A percentile compares a stretch with the other conserved stretches of the same genome.
Evolutionary conservation across 2,797 vertebrate species (phyloP).

Genomic region (Protonibea diacanthus): DNA sequence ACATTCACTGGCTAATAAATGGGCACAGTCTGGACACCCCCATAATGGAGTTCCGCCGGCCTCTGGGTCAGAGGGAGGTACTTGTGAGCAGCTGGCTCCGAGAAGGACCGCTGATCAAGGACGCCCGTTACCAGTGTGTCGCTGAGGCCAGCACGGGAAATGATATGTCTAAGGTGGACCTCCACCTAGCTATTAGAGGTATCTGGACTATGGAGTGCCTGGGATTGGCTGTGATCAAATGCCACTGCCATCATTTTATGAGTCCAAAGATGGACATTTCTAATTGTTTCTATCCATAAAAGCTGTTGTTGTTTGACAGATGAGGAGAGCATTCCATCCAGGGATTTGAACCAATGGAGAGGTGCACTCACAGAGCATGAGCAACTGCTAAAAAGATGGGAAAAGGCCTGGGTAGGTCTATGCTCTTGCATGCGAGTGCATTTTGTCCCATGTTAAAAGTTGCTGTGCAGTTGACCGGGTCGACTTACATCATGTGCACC

Average conservation of each 20-base stretch:
- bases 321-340: conserved; percentile 83
- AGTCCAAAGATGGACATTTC: not conserved
- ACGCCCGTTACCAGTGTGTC: conserved; percentile 89
- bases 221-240: conserved; percentile 1
- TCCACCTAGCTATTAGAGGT: conserved; percentile 85
- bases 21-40: conserved; percentile 84
- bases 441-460: not conserved
- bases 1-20: conserved; percentile 91
- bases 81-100: conserved; percentile 93
- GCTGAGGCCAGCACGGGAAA: conserved; percentile 85
- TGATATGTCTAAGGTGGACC: conserved; percentile 82
- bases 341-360: conserved; percentile 90
- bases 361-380: conserved; percentile 88
- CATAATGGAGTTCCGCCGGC: conserved; percentile 82
- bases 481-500: not conserved
- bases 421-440: conserved; percentile 20
- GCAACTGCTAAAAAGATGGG: conserved; percentile 91
- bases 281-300: conserved; percentile 35
- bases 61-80: conserved; percentile 79
- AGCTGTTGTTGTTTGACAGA: conserved; percentile 82
- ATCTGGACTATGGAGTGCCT: conserved; percentile 31
- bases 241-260: not conserved
- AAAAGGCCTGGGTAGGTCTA: conserved; percentile 89
- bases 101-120: conserved; percentile 83
- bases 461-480: not conserved